Conservation (phyloP, 2,888 invertebrate species). For the Philereme vetulata region DNA sequence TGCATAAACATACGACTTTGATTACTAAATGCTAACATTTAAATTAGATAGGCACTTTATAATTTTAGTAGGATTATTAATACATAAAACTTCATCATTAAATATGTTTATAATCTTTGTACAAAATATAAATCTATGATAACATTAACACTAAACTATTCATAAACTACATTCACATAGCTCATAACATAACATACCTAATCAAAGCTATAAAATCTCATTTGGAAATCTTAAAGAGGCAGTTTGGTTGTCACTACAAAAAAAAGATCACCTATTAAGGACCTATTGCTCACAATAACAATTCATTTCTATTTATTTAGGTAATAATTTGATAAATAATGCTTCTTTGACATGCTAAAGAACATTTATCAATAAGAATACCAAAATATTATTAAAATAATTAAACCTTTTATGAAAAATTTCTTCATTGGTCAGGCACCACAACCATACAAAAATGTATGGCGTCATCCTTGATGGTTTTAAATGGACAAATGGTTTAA, state of each 20-base stretch:
- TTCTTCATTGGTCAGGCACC: too few relatives aligned
- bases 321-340: too few relatives aligned
- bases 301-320: background rate
- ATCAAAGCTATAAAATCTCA: conserved; percentile 51
- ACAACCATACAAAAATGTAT: too few relatives aligned
- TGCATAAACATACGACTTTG: conserved; percentile 19
- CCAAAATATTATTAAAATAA: too few relatives aligned
- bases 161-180: conserved; percentile 42
- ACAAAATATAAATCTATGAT: conserved; percentile 33
- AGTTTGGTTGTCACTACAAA: conserved; percentile 44
- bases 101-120: conserved; percentile 28
- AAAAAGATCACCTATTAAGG: background rate
- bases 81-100: conserved; percentile 14
- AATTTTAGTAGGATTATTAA: conserved; percentile 7
- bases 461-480: too few relatives aligned
- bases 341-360: too few relatives aligned
- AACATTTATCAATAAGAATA: too few relatives aligned
- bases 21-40: conserved; percentile 9
- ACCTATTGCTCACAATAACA: too few relatives aligned
- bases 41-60: background rate
- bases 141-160: conserved; percentile 35
- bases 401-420: too few relatives aligned
- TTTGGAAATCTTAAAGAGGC: conserved; percentile 49
- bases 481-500: too few relatives aligned
- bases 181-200: conserved; percentile 28